Conservation (phyloP, 2,888 invertebrate genomes). For the Oligia fasciuncula region DNA sequence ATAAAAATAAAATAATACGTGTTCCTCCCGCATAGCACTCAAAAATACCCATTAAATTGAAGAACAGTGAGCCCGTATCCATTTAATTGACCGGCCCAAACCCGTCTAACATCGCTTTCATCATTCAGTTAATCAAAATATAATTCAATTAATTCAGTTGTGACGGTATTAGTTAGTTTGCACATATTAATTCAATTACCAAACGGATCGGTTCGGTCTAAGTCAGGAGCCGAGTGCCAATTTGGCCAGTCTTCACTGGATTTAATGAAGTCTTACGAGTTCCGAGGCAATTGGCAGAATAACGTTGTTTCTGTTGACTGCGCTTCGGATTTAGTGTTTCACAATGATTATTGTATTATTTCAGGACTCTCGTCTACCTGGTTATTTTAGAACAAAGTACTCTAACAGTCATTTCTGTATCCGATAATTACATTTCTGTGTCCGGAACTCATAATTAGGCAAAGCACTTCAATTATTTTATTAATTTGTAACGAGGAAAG, state of each 20-base stretch:
- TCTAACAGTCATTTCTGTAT: not conserved
- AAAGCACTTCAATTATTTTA: not conserved
- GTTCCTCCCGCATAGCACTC: constrained; percentile 24
- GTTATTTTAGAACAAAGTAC: not conserved
- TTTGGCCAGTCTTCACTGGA: constrained; percentile 50
- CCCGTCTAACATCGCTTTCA: constrained; percentile 19
- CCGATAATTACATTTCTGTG: not conserved
- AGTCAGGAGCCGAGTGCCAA: constrained; percentile 54
- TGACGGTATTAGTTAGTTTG: constrained; percentile 33
- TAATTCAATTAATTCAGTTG: constrained; percentile 50
- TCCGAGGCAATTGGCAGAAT: constrained; percentile 42
- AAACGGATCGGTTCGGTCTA: constrained; percentile 39
- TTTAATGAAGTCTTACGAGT: constrained; percentile 50
- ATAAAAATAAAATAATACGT: not conserved
- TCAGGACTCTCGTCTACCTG: not conserved
- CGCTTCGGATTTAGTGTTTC: not conserved
- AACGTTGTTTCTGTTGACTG: constrained; percentile 19
- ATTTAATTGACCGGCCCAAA: constrained; percentile 11
- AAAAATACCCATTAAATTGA: constrained; percentile 14
- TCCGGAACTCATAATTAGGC: too few relatives aligned
- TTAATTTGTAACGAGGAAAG: not conserved
- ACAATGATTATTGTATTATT: not conserved
- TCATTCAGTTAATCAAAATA: constrained; percentile 27
- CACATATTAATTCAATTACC: constrained; percentile 52
- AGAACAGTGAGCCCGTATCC: constrained; percentile 47